phyloP scores from a whole-genome alignment of 2,113 vertebrate species.

The Eclectus roratus region DNA sequence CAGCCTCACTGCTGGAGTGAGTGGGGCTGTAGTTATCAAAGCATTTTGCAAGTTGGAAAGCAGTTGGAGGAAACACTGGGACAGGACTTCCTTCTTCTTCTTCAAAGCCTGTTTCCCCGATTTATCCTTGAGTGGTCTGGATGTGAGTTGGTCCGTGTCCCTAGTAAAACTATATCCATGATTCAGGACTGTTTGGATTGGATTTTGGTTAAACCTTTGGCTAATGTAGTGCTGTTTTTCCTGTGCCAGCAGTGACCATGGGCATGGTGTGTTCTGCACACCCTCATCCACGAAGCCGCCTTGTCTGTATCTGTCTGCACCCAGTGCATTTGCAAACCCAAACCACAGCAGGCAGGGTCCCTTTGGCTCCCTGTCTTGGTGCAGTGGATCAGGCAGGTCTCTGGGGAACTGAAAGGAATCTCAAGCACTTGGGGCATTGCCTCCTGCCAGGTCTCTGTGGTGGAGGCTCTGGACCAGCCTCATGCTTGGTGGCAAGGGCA shows the following conservation, averaged over 20 bases:
- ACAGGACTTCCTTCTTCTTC: not conserved
- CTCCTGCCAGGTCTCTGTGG: fast-evolving
- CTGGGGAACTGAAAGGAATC: not conserved
- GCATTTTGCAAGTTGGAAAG: not conserved
- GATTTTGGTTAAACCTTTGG: not conserved
- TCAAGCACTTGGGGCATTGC: not conserved
- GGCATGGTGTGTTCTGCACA: not conserved
- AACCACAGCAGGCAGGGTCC: no score
- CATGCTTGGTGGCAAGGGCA: not conserved
- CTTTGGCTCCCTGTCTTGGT: not conserved
- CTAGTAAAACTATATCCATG: fast-evolving
- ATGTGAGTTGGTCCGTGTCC: not conserved
- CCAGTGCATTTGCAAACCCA: fast-evolving
- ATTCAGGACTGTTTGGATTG: not conserved
- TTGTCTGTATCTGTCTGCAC: not conserved
- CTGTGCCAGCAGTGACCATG: fast-evolving
- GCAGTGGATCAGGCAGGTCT: not conserved
- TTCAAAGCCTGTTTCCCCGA: not conserved
- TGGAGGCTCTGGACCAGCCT: not conserved
- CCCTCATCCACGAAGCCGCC: fast-evolving
- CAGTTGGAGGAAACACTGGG: fast-evolving
- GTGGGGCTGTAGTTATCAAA: not conserved
- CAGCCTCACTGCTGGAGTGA: not conserved
- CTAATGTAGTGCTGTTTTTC: not conserved
- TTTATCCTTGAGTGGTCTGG: not conserved